Conservation (phyloP, 1,140 invertebrate genomes). For the Rhysida immarginata region DNA sequence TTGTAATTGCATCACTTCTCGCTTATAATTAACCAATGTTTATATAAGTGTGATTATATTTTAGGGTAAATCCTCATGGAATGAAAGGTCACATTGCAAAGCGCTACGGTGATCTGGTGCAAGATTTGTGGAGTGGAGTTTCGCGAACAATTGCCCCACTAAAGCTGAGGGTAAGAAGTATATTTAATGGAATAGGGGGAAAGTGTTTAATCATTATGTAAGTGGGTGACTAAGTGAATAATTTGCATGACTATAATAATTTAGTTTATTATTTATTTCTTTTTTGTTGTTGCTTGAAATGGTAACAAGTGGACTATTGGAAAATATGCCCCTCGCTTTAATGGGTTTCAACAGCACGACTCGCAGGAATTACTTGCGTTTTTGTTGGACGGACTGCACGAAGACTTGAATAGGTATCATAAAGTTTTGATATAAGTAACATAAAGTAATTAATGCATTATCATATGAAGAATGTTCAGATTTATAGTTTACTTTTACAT, state of each 20-base stretch:
- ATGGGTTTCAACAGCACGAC: slow-evolving; percentile 76
- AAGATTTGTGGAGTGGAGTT: slow-evolving; percentile 68
- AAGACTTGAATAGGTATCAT: slow-evolving; percentile 63
- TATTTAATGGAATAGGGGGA: too few species aligned
- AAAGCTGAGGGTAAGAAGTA: slow-evolving; percentile 51
- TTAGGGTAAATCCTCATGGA: slow-evolving; percentile 56
- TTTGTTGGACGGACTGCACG: slow-evolving; percentile 72
- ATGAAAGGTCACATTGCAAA: slow-evolving; percentile 67
- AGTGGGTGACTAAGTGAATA: too few species aligned
- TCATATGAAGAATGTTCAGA: too few species aligned
- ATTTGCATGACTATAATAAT: too few species aligned
- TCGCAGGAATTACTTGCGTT: slow-evolving; percentile 76
- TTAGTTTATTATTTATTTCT: slow-evolving; percentile 11
- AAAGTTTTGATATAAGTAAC: slow-evolving; percentile 26
- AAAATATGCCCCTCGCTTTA: slow-evolving; percentile 65
- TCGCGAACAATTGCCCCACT: slow-evolving; percentile 65
- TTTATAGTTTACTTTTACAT: too few species aligned
- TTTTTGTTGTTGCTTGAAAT: slow-evolving; percentile 8
- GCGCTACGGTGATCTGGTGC: slow-evolving; percentile 67
- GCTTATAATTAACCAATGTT: too few species aligned
- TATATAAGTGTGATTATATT: too few species aligned
- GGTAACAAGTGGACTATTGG: slow-evolving; percentile 54
- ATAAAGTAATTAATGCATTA: background rate
- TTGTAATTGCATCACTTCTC: too few species aligned
- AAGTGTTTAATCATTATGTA: too few species aligned